These are phyloP conservation scores for Mythimna lalbum DNA, from an alignment of 2,888 invertebrate genomes.

Conservation along the genomic window DNA sequence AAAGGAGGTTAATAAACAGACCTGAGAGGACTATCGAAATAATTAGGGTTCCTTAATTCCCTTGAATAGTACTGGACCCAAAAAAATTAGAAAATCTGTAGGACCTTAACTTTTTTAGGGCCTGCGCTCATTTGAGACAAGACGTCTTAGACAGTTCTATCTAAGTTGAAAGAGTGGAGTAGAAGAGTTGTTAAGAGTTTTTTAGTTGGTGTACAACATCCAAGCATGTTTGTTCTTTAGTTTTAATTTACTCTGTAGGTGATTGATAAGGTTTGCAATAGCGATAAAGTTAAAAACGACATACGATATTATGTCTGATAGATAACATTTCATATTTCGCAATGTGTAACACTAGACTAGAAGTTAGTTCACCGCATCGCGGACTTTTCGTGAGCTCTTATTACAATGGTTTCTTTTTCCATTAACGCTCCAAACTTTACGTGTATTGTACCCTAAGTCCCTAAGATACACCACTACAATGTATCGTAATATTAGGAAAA, in stretches of 20 bases:
- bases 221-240: too few species aligned
- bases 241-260: neutral
- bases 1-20: too few species aligned
- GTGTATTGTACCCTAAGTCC: neutral
- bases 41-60: too few species aligned
- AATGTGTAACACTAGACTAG: conserved; percentile 34
- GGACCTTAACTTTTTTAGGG: too few species aligned
- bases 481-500: conserved; percentile 20
- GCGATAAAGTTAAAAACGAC: conserved; percentile 4
- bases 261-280: neutral
- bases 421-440: conserved; percentile 6
- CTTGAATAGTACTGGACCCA: too few species aligned
- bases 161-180: too few species aligned
- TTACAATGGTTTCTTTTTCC: conserved; percentile 21
- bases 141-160: too few species aligned
- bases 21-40: too few species aligned
- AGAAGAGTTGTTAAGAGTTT: too few species aligned
- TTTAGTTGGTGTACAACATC: too few species aligned
- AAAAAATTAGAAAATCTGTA: too few species aligned
- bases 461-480: neutral
- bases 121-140: too few species aligned
- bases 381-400: conserved; percentile 17
- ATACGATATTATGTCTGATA: conserved; percentile 20
- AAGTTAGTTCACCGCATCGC: conserved; percentile 20
- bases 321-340: conserved; percentile 43